Evolutionary conservation across 1,140 invertebrate species (phyloP), one percentile per base, ranked within the genome.

Genomic region (Camponotus vicinus): DNA sequence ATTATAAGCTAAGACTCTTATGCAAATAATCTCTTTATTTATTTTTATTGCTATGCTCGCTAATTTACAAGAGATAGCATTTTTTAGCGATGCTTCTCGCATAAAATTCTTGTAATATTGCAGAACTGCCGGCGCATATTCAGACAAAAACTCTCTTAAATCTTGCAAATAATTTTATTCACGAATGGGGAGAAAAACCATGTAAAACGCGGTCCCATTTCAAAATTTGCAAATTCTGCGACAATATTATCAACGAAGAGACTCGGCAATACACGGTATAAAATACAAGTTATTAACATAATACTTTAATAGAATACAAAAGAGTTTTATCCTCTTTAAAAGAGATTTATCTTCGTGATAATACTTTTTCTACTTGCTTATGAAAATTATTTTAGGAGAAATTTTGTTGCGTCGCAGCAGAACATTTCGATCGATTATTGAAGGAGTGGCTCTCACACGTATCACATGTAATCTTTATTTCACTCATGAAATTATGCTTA

Each of bases 81-180:
- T 73, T 59, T 85, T 79, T 55, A 40, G 34, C 59, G 34, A 55
- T 40, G 52, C n/a, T 67, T 32, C 59, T 42, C 40, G 27, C 61
- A 77, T 64, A 61, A 84, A 45, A 66, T 69, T 75, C 69, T 59
- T 64, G 71, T 71, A 45, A 32, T 59, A 42, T 64, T 52, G 42
- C 55, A 90, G 89, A 61, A 61, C 64, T 42, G 49, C 57, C 77
- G 27, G 7, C 45, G 27, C 34, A 66, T 63, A 40, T 34, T 21
- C 75, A 85, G 27, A 67, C n/a, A 34, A 88, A 77, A 21, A 40
- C 75, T 59, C 40, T 52, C 18, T 32, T 89, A 37, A 70, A 73
- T 77, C 80, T 89, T 15, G 75, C 82, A 59, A 85, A 69, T 78
- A 88, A 89, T 61, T 87, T 89, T 66, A 90, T 89, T 73, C 70